Evolutionary conservation across 30 jellyfish, hydroid and myxozoan genomes (phyloP).

Genomic region (Hydractinia symbiolongicarpus): DNA sequence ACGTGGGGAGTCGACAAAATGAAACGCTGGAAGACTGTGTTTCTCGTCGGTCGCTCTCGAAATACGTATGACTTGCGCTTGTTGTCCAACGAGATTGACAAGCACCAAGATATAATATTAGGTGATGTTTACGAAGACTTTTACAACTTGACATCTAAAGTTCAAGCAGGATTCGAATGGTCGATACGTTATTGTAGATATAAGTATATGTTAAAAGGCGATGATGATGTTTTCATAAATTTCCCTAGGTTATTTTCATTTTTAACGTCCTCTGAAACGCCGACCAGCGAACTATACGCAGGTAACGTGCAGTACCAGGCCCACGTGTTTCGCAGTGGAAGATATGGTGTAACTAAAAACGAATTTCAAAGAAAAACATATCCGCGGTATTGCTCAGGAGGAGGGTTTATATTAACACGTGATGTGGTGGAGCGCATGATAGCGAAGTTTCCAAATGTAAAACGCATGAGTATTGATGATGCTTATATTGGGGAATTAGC

Average conservation of each 20-base stretch:
- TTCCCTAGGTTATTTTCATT: constrained; percentile 17
- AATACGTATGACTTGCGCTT: neutral
- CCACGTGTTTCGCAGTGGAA: constrained; percentile 14
- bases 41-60: neutral
- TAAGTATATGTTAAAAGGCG: constrained; percentile 13
- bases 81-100: neutral
- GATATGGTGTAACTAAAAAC: constrained; percentile 20
- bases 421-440: constrained; percentile 18
- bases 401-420: constrained; percentile 27
- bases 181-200: constrained; percentile 15
- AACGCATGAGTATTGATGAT: constrained; percentile 32
- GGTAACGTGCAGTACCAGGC: constrained; percentile 32
- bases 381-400: constrained; percentile 43
- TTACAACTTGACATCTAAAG: constrained; percentile 20
- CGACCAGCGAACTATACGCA: constrained; percentile 9
- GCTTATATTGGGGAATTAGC: constrained; percentile 30
- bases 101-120: neutral
- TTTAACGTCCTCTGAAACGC: neutral
- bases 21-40: neutral
- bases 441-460: neutral
- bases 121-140: constrained; percentile 30
- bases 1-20: constrained; percentile 25
- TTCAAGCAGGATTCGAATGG: constrained; percentile 34
- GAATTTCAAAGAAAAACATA: constrained; percentile 17
- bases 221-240: constrained; percentile 29